Base-by-base conservation (phyloP, 1,140 invertebrate genomes). In the Centruroides vittatus region DNA sequence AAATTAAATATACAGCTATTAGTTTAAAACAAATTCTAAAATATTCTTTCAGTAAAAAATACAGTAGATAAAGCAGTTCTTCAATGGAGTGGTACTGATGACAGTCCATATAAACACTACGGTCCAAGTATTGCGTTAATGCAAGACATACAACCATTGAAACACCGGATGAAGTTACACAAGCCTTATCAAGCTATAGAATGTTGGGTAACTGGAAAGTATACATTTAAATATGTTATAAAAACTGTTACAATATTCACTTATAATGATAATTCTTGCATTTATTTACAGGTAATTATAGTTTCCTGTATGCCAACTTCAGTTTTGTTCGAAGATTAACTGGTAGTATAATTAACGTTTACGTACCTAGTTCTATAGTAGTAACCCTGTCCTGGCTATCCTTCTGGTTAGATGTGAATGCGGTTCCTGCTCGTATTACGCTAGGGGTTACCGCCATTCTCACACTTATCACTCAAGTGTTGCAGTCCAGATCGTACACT, bases 331-430 rank as follows among this genome's bases (percentile, higher is more conserved):
- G 63, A 0, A 50, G 52, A 5, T 9, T 65, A 9, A 65, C 57
- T 9, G 63, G 56, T 23, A 65, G 61, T 36, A 35, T 65, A 4
- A 35, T 65, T 3, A 62, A 59, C n/a, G 58, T 56, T 0, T 65
- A 62, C 53, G 47, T 59, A 11, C 63, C 63, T 8, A 63, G 52
- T n/a, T 57, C 53, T 3, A 49, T 65, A 46, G 59, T 65, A 10
- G 63, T 65, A 5, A 41, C 52, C 6, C 49, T 65, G 52, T 59
- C 49, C 12, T 62, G 57, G 66, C 71, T 74, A 13, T 70, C 70
- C 41, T 73, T 73, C 57, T 73, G 72, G 72, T 57, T 73, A 4
- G 68, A 73, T 60, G 69, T 73, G 47, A 71, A 74, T 36, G 64
- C 67, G 6, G 72, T 72, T 2, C 72, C 72, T 0, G 72, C 72